These are phyloP conservation scores for Stichodactyla helianthus DNA, from an alignment of 64 coral and sea anemone genomes.

Conservation along the genomic window DNA sequence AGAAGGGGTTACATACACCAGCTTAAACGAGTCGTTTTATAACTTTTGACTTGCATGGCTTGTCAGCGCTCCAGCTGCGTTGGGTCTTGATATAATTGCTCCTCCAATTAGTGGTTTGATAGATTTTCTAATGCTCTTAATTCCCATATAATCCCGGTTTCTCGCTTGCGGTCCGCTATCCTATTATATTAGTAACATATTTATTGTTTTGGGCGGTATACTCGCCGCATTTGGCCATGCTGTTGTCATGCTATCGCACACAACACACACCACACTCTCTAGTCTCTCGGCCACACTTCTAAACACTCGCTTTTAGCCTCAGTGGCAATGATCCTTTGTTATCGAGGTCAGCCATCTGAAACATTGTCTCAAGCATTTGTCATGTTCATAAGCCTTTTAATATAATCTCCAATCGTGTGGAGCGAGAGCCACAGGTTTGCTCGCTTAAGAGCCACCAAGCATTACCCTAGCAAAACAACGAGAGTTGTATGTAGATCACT, in stretches of 20 bases:
- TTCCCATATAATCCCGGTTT: conserved; percentile 83
- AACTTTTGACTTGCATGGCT: background rate
- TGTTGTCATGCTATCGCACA: background rate
- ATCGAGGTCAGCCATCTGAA: too few relatives aligned
- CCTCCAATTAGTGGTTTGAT: conserved; percentile 96
- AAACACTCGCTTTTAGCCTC: too few relatives aligned
- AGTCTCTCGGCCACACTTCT: background rate
- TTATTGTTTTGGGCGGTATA: conserved; percentile 12
- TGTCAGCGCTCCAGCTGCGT: background rate
- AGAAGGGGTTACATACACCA: background rate
- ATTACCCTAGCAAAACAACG: too few relatives aligned
- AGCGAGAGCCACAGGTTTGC: too few relatives aligned
- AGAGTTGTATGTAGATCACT: background rate
- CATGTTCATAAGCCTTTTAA: background rate
- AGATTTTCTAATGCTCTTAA: conserved; percentile 87
- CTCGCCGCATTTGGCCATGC: background rate
- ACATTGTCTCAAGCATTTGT: too few relatives aligned
- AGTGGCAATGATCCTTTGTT: background rate
- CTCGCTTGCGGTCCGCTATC: conserved; percentile 51
- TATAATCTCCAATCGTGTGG: too few relatives aligned
- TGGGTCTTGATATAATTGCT: conserved; percentile 66
- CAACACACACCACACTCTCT: background rate
- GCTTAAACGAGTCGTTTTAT: background rate
- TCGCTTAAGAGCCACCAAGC: too few relatives aligned
- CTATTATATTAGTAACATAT: conserved; percentile 55